Conservation (phyloP, 1,140 invertebrate species). For the Drosophila busckii region DNA sequence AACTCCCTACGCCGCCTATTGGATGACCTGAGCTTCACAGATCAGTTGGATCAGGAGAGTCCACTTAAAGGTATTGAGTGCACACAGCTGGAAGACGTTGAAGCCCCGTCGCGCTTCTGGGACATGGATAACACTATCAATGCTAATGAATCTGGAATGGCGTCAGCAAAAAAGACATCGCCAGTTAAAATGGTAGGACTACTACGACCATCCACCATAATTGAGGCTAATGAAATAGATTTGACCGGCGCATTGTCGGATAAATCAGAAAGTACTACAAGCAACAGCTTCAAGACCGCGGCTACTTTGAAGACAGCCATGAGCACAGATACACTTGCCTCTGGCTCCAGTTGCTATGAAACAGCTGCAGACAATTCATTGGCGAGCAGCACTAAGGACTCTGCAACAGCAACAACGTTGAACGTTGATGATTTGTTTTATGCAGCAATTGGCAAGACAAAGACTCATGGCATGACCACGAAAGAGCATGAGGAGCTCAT, state of each 20-base stretch:
- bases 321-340: conserved; percentile 16
- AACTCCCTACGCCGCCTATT: conserved; percentile 49
- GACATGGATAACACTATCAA: conserved; percentile 39
- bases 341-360: conserved; percentile 59
- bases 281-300: conserved; percentile 50
- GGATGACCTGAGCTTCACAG: conserved; percentile 30
- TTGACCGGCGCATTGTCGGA: conserved; percentile 22
- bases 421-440: conserved; percentile 61
- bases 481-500: conserved; percentile 42
- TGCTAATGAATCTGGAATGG: conserved; percentile 23
- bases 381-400: conserved; percentile 19
- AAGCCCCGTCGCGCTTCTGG: conserved; percentile 69
- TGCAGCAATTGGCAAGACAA: conserved; percentile 51
- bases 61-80: conserved; percentile 56
- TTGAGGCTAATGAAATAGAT: conserved; percentile 57
- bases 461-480: conserved; percentile 37
- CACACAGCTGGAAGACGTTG: conserved; percentile 69
- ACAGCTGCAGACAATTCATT: conserved; percentile 55
- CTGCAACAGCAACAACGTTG: conserved; percentile 2
- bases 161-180: conserved; percentile 32
- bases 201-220: conserved; percentile 67
- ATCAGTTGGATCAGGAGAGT: conserved; percentile 44
- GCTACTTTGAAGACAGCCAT: conserved; percentile 29
- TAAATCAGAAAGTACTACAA: conserved; percentile 31
- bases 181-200: conserved; percentile 73